Evolutionary conservation across 2,113 vertebrate species (phyloP).

Genomic region (Neolamprologus tretocephalus): DNA sequence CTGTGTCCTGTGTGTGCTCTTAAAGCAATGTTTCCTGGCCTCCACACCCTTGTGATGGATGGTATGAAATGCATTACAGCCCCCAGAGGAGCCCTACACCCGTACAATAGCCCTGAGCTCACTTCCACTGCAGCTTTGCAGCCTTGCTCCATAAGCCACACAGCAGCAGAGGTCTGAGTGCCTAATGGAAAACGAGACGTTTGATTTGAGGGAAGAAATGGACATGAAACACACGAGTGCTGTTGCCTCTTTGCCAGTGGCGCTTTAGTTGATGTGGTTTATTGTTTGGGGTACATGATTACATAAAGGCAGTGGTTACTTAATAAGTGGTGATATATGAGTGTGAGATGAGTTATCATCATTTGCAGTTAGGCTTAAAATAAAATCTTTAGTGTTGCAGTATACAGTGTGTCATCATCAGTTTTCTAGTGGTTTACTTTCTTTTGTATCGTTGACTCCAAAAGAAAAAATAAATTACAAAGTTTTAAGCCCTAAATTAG

Average conservation of each 20-base stretch:
- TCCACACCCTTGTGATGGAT: slow-evolving; percentile 65
- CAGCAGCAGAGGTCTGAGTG: slow-evolving; percentile 11
- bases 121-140: slow-evolving; percentile 52
- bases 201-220: slow-evolving; percentile 14
- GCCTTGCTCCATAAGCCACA: slow-evolving; percentile 19
- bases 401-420: not conserved
- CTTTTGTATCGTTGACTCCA: not conserved
- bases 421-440: not conserved
- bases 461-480: not conserved
- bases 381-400: not conserved
- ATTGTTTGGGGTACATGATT: not conserved
- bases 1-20: slow-evolving; percentile 65
- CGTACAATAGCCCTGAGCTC: slow-evolving; percentile 65
- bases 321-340: not conserved
- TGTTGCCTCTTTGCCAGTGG: not conserved
- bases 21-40: slow-evolving; percentile 61
- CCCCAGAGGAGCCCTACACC: slow-evolving; percentile 62
- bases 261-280: not conserved
- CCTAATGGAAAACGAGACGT: slow-evolving; percentile 41
- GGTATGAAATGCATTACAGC: slow-evolving; percentile 62
- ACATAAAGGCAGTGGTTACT: not conserved
- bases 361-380: not conserved
- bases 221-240: not conserved
- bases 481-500: not conserved
- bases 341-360: not conserved